Percentiles rank a stretch among this genome's conserved stretches.
phyloP scores from a whole-genome alignment of 2,888 invertebrate species.

The Thelaira solivaga region DNA sequence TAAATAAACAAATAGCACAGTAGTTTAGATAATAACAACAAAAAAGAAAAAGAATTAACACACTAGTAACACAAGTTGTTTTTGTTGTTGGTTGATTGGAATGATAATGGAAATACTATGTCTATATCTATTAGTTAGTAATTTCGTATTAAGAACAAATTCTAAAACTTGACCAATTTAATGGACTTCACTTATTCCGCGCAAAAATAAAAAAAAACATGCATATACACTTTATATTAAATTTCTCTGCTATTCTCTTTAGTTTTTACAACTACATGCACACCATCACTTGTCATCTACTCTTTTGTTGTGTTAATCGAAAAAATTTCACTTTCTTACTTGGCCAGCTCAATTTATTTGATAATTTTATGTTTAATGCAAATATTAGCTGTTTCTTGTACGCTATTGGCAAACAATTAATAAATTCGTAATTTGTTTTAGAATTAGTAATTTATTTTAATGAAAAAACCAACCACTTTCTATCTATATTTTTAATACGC shows the following conservation, averaged over 20 bases:
- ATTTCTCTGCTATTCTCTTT: slow-evolving; percentile 11
- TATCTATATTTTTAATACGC: slow-evolving; percentile 2
- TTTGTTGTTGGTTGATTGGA: slow-evolving; percentile 7
- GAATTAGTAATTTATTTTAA: too few species aligned
- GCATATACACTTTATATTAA: background rate
- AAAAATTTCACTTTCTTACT: slow-evolving; percentile 50
- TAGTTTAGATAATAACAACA: background rate
- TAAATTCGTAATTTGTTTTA: too few species aligned
- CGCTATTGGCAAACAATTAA: too few species aligned
- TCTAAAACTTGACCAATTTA: slow-evolving; percentile 36
- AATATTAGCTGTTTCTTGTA: too few species aligned
- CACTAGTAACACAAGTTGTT: background rate
- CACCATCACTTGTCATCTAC: slow-evolving; percentile 23
- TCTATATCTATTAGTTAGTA: too few species aligned
- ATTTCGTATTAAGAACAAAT: too few species aligned
- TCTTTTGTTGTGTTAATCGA: slow-evolving; percentile 24
- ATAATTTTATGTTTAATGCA: background rate
- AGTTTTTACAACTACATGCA: background rate
- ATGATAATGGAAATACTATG: background rate
- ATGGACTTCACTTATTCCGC: slow-evolving; percentile 19
- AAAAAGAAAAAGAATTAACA: background rate
- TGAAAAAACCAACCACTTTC: too few species aligned
- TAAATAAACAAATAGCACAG: background rate
- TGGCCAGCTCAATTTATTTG: too few species aligned
- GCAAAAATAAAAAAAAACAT: slow-evolving; percentile 9